Evolutionary conservation across 1,140 invertebrate species (phyloP), one percentile per base, ranked within the genome.

Genomic region (Melitaea cinxia): DNA sequence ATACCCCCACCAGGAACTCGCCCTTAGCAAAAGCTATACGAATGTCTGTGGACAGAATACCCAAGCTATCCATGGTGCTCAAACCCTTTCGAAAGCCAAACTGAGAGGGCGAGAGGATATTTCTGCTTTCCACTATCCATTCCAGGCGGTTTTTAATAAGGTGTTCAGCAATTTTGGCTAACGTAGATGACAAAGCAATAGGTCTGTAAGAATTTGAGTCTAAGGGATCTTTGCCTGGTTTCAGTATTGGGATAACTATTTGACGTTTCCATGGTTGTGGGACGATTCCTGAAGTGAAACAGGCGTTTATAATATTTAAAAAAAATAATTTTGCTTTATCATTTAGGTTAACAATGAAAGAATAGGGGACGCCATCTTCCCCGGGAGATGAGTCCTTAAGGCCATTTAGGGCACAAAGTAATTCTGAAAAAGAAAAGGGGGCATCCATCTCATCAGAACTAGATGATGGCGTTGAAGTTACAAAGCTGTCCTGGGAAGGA

Each of bases 261-360:
- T n/a, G n/a, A 52, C 76, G 75, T 0, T 68, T 71, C 78, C 75
- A 80, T 0, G 19, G 9, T 1, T 56, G 24, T 15, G 73, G 71
- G 14, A 73, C 42, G 7, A 39, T 2, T 0, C 65, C 66, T 35
- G n/a, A 9, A 4, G 15, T 0, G 15, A 65, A 64, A 33, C 72
- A 45, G 7, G 4, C 3, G 15, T 74, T 74, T 14, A 72, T 52
- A 5, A 72, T 14, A 45, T 59, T 35, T 10, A 72, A 28, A 23
- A 64, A 71, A 42, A 24, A 54, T 7, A n/a, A 4, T 58, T 62
- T 65, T 10, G 37, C 17, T 17, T 33, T 15, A 6, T 47, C 21
- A 15, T 9, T 52, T 14, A 35, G 28, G 5, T 72, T 68, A 12
- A 17, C 7, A 15, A 74, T n/a, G 52, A 75, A 75, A 15, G 64